These are phyloP conservation scores for Recurvirostra avosetta DNA, from an alignment of 2,113 vertebrate genomes.

Conservation along the genomic window DNA sequence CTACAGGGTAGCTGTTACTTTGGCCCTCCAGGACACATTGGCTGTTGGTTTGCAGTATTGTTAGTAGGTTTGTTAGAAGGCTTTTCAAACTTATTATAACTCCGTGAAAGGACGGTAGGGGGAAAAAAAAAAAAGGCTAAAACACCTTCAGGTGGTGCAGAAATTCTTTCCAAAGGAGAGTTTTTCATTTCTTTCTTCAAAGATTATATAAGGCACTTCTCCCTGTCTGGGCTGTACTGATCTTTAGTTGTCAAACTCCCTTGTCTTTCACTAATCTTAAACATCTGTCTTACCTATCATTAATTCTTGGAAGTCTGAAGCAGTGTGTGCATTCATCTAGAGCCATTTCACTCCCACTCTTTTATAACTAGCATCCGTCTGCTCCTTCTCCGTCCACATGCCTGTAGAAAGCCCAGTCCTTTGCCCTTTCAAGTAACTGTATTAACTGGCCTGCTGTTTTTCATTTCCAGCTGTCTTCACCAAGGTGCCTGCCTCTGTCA, in stretches of 20 bases:
- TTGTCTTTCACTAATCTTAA: neutral
- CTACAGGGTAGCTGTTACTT: neutral
- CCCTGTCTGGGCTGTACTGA: neutral
- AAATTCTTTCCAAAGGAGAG: neutral
- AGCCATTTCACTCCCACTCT: neutral
- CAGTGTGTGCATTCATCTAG: neutral
- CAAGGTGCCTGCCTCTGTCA: neutral
- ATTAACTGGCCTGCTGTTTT: neutral
- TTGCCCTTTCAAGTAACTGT: neutral
- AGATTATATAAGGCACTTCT: neutral
- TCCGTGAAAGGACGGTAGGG: neutral
- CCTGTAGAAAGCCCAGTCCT: neutral
- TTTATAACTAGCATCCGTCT: neutral
- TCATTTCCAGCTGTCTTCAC: neutral
- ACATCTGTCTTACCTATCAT: neutral
- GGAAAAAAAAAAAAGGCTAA: accelerated
- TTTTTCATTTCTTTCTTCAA: neutral
- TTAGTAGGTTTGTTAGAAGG: neutral
- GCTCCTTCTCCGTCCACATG: neutral
- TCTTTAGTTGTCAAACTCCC: neutral
- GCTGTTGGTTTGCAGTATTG: neutral
- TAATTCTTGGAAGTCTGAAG: neutral
- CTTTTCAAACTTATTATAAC: neutral
- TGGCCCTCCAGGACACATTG: neutral
- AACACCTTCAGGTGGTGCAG: neutral